Conservation (phyloP, 1,140 invertebrate genomes). For the Eriosoma lanigerum region DNA sequence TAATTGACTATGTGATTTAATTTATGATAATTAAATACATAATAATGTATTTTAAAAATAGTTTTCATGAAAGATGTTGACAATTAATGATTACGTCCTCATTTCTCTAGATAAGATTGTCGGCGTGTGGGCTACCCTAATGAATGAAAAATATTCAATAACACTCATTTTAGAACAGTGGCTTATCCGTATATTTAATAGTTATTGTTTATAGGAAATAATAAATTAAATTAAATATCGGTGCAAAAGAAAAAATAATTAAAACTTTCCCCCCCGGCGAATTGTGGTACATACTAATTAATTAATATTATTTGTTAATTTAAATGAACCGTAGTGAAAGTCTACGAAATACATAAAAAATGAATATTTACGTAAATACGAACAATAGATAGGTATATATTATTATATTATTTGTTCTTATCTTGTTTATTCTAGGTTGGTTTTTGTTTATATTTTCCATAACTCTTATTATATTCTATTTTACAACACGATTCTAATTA, state of each 20-base stretch:
- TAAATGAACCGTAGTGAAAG: slow-evolving; percentile 12
- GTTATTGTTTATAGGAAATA: background rate
- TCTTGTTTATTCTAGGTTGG: slow-evolving; percentile 26
- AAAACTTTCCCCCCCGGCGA: slow-evolving; percentile 12
- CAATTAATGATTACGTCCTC: too few relatives aligned
- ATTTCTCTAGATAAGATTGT: too few relatives aligned
- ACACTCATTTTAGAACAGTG: background rate
- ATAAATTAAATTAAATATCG: background rate
- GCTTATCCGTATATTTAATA: background rate
- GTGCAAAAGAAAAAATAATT: background rate
- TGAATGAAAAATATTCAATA: too few relatives aligned
- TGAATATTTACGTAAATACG: slow-evolving; percentile 1
- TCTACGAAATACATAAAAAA: background rate
- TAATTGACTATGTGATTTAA: too few relatives aligned
- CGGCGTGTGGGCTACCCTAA: too few relatives aligned
- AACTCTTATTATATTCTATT: slow-evolving; percentile 14
- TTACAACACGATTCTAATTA: slow-evolving; percentile 36
- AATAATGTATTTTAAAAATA: too few relatives aligned
- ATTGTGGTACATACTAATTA: background rate
- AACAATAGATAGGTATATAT: background rate
- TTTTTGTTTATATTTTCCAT: slow-evolving; percentile 7
- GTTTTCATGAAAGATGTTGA: too few relatives aligned
- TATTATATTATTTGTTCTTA: background rate
- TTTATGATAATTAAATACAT: too few relatives aligned
- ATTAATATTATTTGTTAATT: background rate